Base-by-base conservation (phyloP, 2,113 vertebrate species). In the Eptesicus fuscus region DNA sequence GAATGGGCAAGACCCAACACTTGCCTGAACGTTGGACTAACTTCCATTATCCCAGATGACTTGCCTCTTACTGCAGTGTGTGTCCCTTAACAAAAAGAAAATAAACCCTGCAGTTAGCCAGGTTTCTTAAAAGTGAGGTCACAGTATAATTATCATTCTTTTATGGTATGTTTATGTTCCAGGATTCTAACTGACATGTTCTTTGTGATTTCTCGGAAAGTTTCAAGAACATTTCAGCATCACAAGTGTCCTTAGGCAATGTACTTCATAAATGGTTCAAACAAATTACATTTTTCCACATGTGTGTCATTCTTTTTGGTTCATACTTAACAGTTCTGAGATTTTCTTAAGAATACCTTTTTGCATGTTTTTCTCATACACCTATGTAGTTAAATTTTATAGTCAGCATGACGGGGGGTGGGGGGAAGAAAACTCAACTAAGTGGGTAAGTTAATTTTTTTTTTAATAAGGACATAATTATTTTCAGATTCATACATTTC, bases 121-220 rank as follows among this genome's bases (percentile, higher is more conserved):
- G 96, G 95, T 97, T 98, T 98, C 97, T 98, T 93, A 97, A 98
- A 98, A 97, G 94, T 98, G 98, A 98, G 98, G 97, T 98, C 97
- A 97, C 95, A 95, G 96, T 97, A 95, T 97, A 98, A 98, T 98
- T 98, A 98, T 97, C 98, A 98, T 98, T 98, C 98, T 98, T 98
- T 98, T 96, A 94, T 77, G 95, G 95, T 97, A 97, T 97, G 95
- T 98, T 98, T 98, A 95, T 97, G 97, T 98, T 98, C 97, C 96
- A 94, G 88, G 97, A 98, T 97, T 97, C 97, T 97, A 97, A 97
- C 98, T 98, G 95, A 91, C 97, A 96, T 98, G 98, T 98, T 98
- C 98, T 98, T 97, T 97, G 85, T 97, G 97, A 98, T 98, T 98
- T 98, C 98, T 98, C 95, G 97, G 98, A 98, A 98, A 97, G 98